phyloP scores from a whole-genome alignment of 2,113 vertebrate species.

The Craseonycteris thonglongyai region DNA sequence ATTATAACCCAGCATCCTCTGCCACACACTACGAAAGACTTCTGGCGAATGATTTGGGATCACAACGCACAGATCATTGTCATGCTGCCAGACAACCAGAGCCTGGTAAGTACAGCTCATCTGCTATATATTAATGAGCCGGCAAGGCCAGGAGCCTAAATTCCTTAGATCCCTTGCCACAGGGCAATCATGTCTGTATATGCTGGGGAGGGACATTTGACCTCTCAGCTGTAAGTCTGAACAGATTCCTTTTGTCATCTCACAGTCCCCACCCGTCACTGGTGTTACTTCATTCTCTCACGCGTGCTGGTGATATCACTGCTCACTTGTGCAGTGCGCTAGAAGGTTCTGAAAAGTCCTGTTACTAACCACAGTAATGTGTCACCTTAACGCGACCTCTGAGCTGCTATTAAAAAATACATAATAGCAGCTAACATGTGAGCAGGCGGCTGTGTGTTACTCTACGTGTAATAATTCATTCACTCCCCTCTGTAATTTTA shows the following conservation, averaged over 20 bases:
- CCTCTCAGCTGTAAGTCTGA: not conserved
- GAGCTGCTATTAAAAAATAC: not conserved
- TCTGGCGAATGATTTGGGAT: constrained; percentile 99
- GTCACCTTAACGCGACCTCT: not conserved
- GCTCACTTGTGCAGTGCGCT: rapidly evolving
- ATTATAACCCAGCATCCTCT: constrained; percentile 97
- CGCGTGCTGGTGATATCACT: too few relatives aligned
- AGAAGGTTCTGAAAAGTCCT: not conserved
- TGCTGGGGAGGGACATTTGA: not conserved
- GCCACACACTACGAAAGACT: constrained; percentile 96
- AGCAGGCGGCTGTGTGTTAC: not conserved
- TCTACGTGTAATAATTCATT: not conserved
- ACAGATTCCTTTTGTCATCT: not conserved
- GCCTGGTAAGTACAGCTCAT: constrained; percentile 83
- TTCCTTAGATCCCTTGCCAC: not conserved
- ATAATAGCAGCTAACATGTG: not conserved
- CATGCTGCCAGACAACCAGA: constrained; percentile 95
- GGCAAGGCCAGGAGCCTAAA: not conserved
- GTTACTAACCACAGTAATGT: not conserved
- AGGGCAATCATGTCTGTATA: not conserved
- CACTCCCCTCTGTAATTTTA: not conserved
- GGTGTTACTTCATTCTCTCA: not conserved
- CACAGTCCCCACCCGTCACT: rapidly evolving
- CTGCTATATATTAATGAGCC: not conserved
- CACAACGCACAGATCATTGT: constrained; percentile 97